Evolutionary conservation across 2,113 vertebrate species (phyloP), one percentile per base, ranked within the genome.

Genomic region (Choloepus hoffmanni): DNA sequence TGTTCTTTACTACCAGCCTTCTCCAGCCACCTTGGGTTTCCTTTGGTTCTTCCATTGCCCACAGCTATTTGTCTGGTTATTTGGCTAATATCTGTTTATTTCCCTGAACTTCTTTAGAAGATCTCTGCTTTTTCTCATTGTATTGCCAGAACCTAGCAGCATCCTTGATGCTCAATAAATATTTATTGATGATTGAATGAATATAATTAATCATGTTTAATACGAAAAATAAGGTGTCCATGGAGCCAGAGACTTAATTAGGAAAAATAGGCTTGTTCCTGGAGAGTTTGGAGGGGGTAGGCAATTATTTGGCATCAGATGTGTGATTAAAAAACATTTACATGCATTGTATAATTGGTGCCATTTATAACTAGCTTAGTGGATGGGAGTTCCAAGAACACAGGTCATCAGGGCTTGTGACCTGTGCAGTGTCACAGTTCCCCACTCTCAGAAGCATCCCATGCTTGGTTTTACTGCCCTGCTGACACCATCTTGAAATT

Each of bases 1-100:
- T 3, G 84, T 36, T 26, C 48, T 13, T 43, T 9, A 0, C 1
- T 19, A 11, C 55, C 1, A 0, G 53, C 9, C 10, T 36, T 36
- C 36, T 36, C 36, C 36, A 36, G 36, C 36, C 36, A 19, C 19
- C 9, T 18, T 55, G 10, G 14, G 50, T 28, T 7, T 77, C 43
- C 40, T 15, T 26, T 40, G 11, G 48, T 6, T 60, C 21, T n/a
- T 23, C 1, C 1, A 10, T 4, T 14, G 14, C 9, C 28, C 36
- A n/a, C 7, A 33, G 0, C 10, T 15, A 0, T 2, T 19, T 33
- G 19, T 72, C 23, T 77, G 63, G 21, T 50, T 60, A 72, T 60
- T n/a, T 12, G 58, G 45, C 10, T 55, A 1, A 0, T 4, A 21
- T 23, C 33, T 48, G 48, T 50, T 43, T 43, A 33, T 12, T 84